Evolutionary conservation across 2,113 vertebrate species (phyloP).

Genomic region (Athene noctua): DNA sequence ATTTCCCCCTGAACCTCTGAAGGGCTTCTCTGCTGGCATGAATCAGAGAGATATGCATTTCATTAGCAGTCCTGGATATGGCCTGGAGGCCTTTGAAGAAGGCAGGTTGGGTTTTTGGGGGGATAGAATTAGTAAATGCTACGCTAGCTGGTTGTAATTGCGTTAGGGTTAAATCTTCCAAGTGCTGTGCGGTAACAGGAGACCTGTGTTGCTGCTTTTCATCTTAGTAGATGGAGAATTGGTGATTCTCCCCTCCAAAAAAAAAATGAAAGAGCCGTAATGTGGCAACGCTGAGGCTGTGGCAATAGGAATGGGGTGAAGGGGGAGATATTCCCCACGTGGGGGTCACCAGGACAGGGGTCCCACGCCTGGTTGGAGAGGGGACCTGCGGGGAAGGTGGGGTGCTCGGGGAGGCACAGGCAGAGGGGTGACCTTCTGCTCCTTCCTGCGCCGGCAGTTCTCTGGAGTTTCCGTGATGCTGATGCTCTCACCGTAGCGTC

Average conservation of each 20-base stretch:
- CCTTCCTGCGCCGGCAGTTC: neutral
- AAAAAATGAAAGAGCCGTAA: neutral
- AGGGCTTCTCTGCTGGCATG: neutral
- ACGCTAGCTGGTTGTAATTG: neutral
- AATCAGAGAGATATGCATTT: neutral
- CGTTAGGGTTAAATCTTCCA: neutral
- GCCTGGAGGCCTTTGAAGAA: neutral
- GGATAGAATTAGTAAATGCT: neutral
- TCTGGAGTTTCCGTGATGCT: neutral
- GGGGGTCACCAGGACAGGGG: fast-evolving
- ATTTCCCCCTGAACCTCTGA: neutral
- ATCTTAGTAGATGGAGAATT: neutral
- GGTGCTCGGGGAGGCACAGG: neutral
- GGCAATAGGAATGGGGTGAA: neutral
- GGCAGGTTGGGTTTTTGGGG: neutral
- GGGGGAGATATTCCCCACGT: fast-evolving
- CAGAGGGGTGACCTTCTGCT: neutral
- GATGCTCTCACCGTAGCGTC: neutral
- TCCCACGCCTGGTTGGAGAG: fast-evolving
- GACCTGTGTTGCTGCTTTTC: neutral
- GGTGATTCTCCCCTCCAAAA: too few species aligned
- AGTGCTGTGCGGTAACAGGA: fast-evolving
- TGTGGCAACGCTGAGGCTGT: fast-evolving
- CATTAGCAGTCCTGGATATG: neutral
- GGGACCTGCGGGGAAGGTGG: fast-evolving